A percentile compares a stretch with the other conserved stretches of the same genome.
Conservation (phyloP, 2,113 vertebrate genomes). For the Datnioides undecimradiatus region DNA sequence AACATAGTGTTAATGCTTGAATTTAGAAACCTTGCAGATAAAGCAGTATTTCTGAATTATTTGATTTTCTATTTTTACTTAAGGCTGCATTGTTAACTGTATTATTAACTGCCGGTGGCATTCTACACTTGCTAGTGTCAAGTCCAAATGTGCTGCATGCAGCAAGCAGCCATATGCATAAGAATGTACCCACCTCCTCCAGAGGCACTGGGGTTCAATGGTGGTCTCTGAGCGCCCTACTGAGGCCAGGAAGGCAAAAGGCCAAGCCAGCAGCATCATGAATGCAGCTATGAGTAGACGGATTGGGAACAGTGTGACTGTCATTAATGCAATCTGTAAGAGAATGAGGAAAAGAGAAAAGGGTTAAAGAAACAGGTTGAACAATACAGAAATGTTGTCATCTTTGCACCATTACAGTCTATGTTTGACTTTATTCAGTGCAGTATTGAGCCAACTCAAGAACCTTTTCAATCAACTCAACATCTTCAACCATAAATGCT, state of each 20-base stretch:
- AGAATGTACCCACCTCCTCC: constrained; percentile 84
- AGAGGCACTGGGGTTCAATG: constrained; percentile 90
- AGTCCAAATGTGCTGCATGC: background rate
- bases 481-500: background rate
- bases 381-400: background rate
- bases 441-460: background rate
- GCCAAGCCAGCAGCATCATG: constrained; percentile 99
- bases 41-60: background rate
- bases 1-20: background rate
- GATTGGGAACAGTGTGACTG: constrained; percentile 95
- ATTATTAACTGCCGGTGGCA: background rate
- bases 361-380: background rate
- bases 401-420: background rate
- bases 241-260: constrained; percentile 92
- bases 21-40: background rate
- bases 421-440: background rate
- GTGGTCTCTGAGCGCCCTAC: constrained; percentile 87
- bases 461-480: no score
- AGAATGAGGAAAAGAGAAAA: constrained; percentile 15
- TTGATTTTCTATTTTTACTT: background rate
- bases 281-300: constrained; percentile 93
- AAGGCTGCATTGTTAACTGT: background rate
- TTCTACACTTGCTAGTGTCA: background rate
- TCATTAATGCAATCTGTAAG: constrained; percentile 93
- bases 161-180: background rate